Evolutionary conservation across 2,113 vertebrate genomes (phyloP), one percentile per base, ranked within the genome.

Genomic region (Grantiella picta): DNA sequence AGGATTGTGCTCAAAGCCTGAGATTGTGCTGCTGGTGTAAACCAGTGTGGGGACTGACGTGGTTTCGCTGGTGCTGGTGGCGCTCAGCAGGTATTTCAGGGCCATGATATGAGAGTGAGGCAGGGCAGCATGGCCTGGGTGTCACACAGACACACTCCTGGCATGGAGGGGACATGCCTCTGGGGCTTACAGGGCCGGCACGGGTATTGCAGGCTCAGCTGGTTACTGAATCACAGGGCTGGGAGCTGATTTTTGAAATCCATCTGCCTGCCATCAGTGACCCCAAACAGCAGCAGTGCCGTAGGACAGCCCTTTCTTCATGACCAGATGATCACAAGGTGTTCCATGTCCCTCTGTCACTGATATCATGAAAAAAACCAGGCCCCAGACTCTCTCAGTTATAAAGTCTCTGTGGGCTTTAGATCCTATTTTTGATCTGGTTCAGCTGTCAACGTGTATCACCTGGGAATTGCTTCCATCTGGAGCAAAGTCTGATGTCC

Each of bases 71-170:
- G 76, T 66, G 63, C 63, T 77, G 91, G 23, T 60, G 80, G 66
- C 87, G 73, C 82, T 95, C 73, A 91, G 82, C 69, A 78, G 64
- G 90, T 93, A 91, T 95, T 91, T 91, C 84, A 53, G 90, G 90
- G 73, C 73, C 69, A 68, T 81, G 81, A 84, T 38, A 56, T 0
- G 5, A 28, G 25, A 56, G 38, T 4, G 33, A 59, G 63, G 63
- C 70, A 82, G 77, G 23, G 49, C 77, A 81, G 82, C 0, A 0
- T 0, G 6, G 49, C 7, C n/a, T 2, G 20, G 57, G 47, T 64
- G 57, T 89, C 69, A 44, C 5, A 4, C 63, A 89, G 84, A 54
- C 63, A 56, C 40, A 16, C 57, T 57, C n/a, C 71, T 95, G 92
- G 81, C 94, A 80, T 5, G 1, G 10, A 29, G 33, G 5, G 38